Evolutionary conservation across 2,888 invertebrate species (phyloP).

Genomic region (Sminthurinus aureus): DNA sequence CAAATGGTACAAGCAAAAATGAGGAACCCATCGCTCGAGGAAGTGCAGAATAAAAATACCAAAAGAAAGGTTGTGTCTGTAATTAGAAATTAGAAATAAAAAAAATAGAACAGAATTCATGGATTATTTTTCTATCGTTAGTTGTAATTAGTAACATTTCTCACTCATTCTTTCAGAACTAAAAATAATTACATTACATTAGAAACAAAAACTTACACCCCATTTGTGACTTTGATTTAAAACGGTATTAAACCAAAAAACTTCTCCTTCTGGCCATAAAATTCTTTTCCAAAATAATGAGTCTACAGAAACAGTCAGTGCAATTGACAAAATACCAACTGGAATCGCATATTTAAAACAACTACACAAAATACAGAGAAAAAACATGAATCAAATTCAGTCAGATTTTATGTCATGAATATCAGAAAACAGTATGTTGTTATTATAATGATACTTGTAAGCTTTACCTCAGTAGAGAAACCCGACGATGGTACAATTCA

Average conservation of each 20-base stretch:
- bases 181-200: slow-evolving; percentile 1
- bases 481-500: slow-evolving; percentile 76
- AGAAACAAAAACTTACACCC: slow-evolving; percentile 76
- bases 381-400: slow-evolving; percentile 1
- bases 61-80: slow-evolving; percentile 90
- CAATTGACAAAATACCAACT: slow-evolving; percentile 73
- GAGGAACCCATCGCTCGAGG: slow-evolving; percentile 90
- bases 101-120: not conserved
- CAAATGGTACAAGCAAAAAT: slow-evolving; percentile 79
- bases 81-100: slow-evolving; percentile 36
- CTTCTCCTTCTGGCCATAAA: slow-evolving; percentile 98
- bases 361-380: slow-evolving; percentile 67
- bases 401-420: too few relatives aligned
- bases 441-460: slow-evolving; percentile 5
- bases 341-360: slow-evolving; percentile 76
- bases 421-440: not conserved
- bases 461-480: slow-evolving; percentile 73
- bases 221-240: slow-evolving; percentile 94
- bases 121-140: not conserved
- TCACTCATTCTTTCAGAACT: not conserved
- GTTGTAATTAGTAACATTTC: not conserved
- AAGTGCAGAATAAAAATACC: slow-evolving; percentile 98
- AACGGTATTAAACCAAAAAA: slow-evolving; percentile 93
- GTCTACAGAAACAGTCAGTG: slow-evolving; percentile 81
- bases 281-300: slow-evolving; percentile 90